These are phyloP conservation scores for Therioaphis trifolii DNA, from an alignment of 2,888 invertebrate genomes.

Conservation along the genomic window DNA sequence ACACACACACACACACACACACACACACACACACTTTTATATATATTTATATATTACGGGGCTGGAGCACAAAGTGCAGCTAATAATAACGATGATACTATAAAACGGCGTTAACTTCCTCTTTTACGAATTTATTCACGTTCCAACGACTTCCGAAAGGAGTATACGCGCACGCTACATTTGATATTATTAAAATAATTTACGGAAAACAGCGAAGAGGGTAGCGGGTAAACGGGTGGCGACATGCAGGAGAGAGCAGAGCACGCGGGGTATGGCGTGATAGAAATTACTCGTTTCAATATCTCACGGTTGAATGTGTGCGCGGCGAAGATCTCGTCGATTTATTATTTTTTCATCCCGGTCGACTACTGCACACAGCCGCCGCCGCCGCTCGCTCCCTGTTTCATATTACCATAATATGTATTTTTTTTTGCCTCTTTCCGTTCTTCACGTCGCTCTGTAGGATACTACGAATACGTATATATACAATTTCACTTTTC, in stretches of 20 bases:
- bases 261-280: not conserved
- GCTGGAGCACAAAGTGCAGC: constrained; percentile 38
- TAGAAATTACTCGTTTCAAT: constrained; percentile 61
- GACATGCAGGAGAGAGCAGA: not conserved
- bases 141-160: constrained; percentile 62
- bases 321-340: constrained; percentile 45
- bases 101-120: constrained; percentile 61
- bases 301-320: constrained; percentile 61
- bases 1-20: not conserved
- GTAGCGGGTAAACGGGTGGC: not conserved
- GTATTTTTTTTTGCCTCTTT: constrained; percentile 30
- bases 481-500: constrained; percentile 42
- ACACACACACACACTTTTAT: not conserved
- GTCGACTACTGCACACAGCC: not conserved
- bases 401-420: constrained; percentile 52
- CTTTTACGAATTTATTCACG: constrained; percentile 61
- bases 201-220: constrained; percentile 48
- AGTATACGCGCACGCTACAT: constrained; percentile 53
- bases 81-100: constrained; percentile 56
- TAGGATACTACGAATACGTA: not conserved
- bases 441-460: constrained; percentile 7
- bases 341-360: constrained; percentile 56
- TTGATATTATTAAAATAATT: constrained; percentile 63
- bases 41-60: not conserved
- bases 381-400: not conserved